These are phyloP conservation scores for Dasysyrphus albostriatus DNA, from an alignment of 2,888 invertebrate species.

Conservation along the genomic window DNA sequence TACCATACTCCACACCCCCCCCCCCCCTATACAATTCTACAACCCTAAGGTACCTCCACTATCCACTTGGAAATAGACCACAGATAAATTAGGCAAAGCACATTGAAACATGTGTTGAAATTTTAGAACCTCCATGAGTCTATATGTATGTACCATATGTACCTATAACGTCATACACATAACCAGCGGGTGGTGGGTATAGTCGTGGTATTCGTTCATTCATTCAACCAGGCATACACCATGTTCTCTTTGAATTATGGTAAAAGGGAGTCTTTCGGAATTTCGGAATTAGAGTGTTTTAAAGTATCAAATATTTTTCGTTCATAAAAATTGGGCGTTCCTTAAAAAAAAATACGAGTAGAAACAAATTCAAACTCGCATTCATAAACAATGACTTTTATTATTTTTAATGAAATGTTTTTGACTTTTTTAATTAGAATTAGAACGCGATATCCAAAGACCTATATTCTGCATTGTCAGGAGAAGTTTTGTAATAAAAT, in stretches of 20 bases:
- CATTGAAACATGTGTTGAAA: conserved; percentile 71
- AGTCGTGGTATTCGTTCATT: conserved; percentile 1
- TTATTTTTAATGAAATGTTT: too few relatives aligned
- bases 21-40: neutral
- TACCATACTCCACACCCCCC: neutral
- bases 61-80: conserved; percentile 41
- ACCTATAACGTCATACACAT: neutral
- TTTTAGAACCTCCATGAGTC: conserved; percentile 49
- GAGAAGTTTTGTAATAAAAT: too few relatives aligned
- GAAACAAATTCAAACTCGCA: neutral
- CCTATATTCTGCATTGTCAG: too few relatives aligned
- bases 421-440: too few relatives aligned
- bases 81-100: conserved; percentile 72
- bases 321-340: neutral
- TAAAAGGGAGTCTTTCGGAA: neutral
- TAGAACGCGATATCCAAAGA: too few relatives aligned
- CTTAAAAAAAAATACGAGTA: too few relatives aligned
- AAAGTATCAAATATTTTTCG: neutral
- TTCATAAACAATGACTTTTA: too few relatives aligned
- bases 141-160: neutral
- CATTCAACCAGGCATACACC: neutral
- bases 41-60: neutral
- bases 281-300: neutral
- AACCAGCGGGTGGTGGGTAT: neutral
- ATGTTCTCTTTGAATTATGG: conserved; percentile 3